Evolutionary conservation across 2,113 vertebrate species (phyloP).

Genomic region (Epinephelus cyanopodus): DNA sequence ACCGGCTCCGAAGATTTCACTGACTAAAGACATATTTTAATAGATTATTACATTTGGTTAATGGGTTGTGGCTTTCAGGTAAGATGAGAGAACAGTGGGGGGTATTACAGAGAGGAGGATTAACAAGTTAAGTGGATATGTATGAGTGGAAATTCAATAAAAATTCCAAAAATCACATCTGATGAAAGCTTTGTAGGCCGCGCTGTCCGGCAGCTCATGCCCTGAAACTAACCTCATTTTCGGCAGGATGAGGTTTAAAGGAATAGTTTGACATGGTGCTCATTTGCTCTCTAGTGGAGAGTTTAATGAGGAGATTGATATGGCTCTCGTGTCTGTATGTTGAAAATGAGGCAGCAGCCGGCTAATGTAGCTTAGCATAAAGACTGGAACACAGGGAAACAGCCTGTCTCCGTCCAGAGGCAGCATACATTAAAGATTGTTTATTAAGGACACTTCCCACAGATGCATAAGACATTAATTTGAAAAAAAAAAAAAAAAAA

Average conservation of each 20-base stretch:
- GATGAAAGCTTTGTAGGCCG: background rate
- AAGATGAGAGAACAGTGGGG: background rate
- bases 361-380: background rate
- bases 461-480: too few species aligned
- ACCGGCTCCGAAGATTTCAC: slow-evolving; percentile 5
- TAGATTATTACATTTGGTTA: background rate
- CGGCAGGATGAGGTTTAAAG: background rate
- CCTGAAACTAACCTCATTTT: background rate
- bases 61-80: slow-evolving; percentile 4
- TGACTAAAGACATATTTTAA: slow-evolving; percentile 7
- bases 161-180: background rate
- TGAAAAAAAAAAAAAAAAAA: too few species aligned
- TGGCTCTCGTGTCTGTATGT: background rate
- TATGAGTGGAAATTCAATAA: background rate
- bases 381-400: background rate
- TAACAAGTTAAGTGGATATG: background rate
- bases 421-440: too few species aligned
- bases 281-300: background rate
- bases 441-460: too few species aligned
- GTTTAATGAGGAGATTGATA: background rate
- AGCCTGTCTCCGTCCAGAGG: background rate
- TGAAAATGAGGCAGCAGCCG: background rate
- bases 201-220: background rate
- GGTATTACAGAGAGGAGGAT: slow-evolving; percentile 12
- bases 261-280: background rate